A percentile compares a stretch with the other conserved stretches of the same genome.
Evolutionary conservation across 1,140 invertebrate genomes (phyloP).

Genomic region (Zaprionus davidi): DNA sequence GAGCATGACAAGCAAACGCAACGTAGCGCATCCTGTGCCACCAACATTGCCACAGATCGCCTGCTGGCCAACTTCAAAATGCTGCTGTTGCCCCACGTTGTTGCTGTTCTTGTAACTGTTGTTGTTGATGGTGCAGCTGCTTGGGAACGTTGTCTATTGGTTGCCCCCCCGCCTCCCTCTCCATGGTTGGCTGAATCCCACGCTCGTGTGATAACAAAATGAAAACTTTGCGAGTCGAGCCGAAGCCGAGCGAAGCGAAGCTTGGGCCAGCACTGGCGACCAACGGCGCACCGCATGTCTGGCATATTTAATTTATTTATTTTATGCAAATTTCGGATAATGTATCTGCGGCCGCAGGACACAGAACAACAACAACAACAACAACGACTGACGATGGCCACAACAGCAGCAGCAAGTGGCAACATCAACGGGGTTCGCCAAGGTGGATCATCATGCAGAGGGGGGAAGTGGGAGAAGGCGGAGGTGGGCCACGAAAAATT

Average conservation of each 20-base stretch:
- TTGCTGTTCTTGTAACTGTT: not conserved
- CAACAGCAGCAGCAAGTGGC: constrained; percentile 36
- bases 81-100: constrained; percentile 11
- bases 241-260: not conserved
- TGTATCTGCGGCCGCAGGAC: constrained; percentile 83
- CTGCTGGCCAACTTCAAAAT: constrained; percentile 11
- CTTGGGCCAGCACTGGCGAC: constrained; percentile 51
- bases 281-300: constrained; percentile 82
- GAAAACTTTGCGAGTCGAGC: constrained; percentile 57
- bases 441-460: constrained; percentile 54
- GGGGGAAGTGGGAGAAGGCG: too few relatives aligned
- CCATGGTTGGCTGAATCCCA: constrained; percentile 43
- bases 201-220: constrained; percentile 77
- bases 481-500: constrained; percentile 51
- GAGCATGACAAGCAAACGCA: constrained; percentile 82
- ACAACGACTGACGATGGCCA: constrained; percentile 35
- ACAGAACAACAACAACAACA: constrained; percentile 68
- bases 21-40: constrained; percentile 75
- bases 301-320: constrained; percentile 84
- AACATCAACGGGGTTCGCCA: constrained; percentile 72
- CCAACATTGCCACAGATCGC: constrained; percentile 29
- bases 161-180: not conserved
- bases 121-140: constrained; percentile 56
- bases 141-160: constrained; percentile 47
- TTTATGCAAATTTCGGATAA: constrained; percentile 84